Evolutionary conservation across 2,113 vertebrate genomes (phyloP).

Genomic region (Eulemur rufifrons): DNA sequence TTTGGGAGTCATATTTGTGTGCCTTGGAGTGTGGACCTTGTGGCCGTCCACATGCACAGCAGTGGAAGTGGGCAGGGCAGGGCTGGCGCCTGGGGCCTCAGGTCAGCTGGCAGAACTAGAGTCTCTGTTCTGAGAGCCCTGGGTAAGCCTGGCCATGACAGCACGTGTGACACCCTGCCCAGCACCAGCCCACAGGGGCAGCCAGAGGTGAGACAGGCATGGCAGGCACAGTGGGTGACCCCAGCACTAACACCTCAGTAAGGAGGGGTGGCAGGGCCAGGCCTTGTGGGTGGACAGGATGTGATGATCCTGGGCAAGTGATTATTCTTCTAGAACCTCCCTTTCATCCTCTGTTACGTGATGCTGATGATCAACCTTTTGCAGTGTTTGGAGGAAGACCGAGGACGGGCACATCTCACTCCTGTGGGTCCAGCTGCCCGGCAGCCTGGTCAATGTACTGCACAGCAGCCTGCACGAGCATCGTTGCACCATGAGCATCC

Average conservation of each 20-base stretch:
- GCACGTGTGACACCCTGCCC: not conserved
- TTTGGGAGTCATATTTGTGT: accelerated
- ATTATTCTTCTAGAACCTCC: too few species aligned
- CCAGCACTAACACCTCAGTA: not conserved
- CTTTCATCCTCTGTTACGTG: not conserved
- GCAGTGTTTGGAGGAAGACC: not conserved
- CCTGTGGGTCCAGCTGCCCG: too few species aligned
- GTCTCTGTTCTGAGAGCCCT: too few species aligned
- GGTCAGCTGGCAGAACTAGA: too few species aligned
- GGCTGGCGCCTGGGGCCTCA: too few species aligned
- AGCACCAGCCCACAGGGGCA: accelerated
- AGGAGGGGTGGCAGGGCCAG: not conserved
- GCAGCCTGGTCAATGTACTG: accelerated
- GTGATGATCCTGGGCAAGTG: not conserved
- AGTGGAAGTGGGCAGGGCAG: accelerated
- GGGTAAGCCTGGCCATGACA: not conserved
- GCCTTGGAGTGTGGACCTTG: not conserved
- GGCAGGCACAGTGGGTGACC: not conserved
- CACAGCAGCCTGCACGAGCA: not conserved
- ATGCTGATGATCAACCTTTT: accelerated
- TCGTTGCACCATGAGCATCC: accelerated
- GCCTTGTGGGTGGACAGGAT: not conserved
- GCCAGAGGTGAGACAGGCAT: accelerated
- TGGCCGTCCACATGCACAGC: accelerated
- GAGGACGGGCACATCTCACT: accelerated